phyloP scores from a whole-genome alignment of 2,113 vertebrate species.

The Phalacrocorax aristotelis region DNA sequence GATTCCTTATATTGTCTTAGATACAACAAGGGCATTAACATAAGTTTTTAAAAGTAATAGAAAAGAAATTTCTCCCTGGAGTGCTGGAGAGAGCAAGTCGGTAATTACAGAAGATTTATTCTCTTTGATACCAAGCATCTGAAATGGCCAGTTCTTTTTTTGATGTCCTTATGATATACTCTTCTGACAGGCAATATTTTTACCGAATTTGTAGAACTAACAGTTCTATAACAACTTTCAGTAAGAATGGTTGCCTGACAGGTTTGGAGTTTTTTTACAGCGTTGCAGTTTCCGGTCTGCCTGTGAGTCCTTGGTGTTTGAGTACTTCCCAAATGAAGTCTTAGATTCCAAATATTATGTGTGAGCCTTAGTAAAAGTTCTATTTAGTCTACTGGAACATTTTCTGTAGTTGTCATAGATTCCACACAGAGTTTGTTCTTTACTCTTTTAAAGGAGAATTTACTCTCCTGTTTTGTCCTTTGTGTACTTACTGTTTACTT shows the following conservation, averaged over 20 bases:
- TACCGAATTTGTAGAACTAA: neutral
- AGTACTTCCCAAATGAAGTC: neutral
- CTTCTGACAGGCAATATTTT: neutral
- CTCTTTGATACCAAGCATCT: neutral
- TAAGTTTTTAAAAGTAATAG: neutral
- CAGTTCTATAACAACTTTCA: neutral
- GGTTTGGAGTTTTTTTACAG: neutral
- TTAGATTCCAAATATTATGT: neutral
- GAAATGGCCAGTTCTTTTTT: neutral
- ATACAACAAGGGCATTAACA: neutral
- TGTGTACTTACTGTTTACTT: neutral
- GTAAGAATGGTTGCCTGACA: neutral
- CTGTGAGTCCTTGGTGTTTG: neutral
- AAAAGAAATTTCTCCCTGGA: neutral
- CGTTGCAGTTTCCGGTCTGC: neutral
- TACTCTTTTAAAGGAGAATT: neutral
- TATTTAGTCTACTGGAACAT: neutral
- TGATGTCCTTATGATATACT: neutral
- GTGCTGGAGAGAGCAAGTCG: neutral
- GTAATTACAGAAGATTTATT: neutral
- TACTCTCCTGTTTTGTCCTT: neutral
- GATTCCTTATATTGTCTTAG: neutral
- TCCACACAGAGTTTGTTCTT: neutral
- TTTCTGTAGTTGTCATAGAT: neutral
- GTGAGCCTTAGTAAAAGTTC: neutral